Evolutionary conservation across 2,888 invertebrate species (phyloP).

Genomic region (Chymomyza procnemis): DNA sequence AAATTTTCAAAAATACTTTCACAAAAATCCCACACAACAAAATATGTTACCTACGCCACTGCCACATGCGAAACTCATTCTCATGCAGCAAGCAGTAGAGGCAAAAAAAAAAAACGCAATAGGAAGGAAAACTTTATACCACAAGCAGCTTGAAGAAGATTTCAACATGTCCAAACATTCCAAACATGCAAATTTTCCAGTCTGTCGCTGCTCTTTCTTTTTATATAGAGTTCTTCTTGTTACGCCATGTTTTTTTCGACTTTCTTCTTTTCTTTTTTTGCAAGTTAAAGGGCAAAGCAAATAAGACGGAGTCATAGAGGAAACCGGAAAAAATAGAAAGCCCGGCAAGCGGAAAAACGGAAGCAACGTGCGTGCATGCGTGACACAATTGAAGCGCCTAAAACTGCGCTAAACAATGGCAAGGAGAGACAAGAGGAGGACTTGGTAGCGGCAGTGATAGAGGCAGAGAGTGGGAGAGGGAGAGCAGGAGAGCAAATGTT

Average conservation of each 20-base stretch:
- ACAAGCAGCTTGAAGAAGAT: constrained; percentile 67
- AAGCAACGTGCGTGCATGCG: constrained; percentile 76
- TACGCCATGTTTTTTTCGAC: constrained; percentile 23
- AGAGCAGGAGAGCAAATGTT: not conserved
- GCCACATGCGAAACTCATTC: constrained; percentile 68
- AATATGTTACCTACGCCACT: constrained; percentile 48
- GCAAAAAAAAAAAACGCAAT: not conserved
- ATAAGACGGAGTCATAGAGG: constrained; percentile 15
- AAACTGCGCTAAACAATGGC: constrained; percentile 33
- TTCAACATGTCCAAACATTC: constrained; percentile 71
- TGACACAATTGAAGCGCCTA: constrained; percentile 73
- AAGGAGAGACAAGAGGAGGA: too few species aligned
- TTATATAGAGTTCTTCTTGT: constrained; percentile 23
- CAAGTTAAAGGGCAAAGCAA: constrained; percentile 26
- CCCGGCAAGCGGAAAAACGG: constrained; percentile 74
- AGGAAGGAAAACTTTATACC: constrained; percentile 30
- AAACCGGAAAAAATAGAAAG: constrained; percentile 58
- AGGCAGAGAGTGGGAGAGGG: not conserved
- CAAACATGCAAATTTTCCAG: constrained; percentile 74
- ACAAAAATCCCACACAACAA: not conserved
- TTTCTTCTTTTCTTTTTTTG: constrained; percentile 15
- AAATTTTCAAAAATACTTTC: too few species aligned
- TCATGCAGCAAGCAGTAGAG: constrained; percentile 25
- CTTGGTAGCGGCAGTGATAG: too few species aligned
- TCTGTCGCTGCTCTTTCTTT: constrained; percentile 60